A percentile compares a stretch with the other conserved stretches of the same genome.
phyloP scores from a whole-genome alignment of 2,888 invertebrate species.

The Drosophila tanythrix region DNA sequence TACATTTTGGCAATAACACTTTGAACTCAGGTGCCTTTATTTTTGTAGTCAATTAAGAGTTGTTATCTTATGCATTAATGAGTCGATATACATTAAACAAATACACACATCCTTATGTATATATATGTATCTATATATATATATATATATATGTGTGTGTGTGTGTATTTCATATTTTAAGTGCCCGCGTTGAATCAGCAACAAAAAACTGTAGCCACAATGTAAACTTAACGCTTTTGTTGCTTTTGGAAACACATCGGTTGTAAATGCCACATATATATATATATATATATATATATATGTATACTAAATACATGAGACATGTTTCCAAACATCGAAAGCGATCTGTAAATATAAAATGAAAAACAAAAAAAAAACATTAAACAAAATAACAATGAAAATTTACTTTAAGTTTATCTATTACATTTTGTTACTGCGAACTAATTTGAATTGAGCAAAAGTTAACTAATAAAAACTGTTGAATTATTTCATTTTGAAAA shows the following conservation, averaged over 20 bases:
- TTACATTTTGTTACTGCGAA: slow-evolving; percentile 70
- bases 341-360: slow-evolving; percentile 37
- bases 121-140: slow-evolving; percentile 1
- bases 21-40: slow-evolving; percentile 84
- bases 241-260: slow-evolving; percentile 29
- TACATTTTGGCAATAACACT: slow-evolving; percentile 74
- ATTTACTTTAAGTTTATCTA: slow-evolving; percentile 25
- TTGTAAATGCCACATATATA: slow-evolving; percentile 14
- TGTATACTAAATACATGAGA: slow-evolving; percentile 7
- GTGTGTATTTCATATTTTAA: slow-evolving; percentile 29
- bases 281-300: not conserved
- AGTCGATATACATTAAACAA: slow-evolving; percentile 46
- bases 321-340: slow-evolving; percentile 43
- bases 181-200: slow-evolving; percentile 52
- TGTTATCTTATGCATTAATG: slow-evolving; percentile 79
- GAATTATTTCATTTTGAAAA: slow-evolving; percentile 74
- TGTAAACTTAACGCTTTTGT: slow-evolving; percentile 61
- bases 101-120: slow-evolving; percentile 18
- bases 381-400: slow-evolving; percentile 38
- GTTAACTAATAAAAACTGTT: slow-evolving; percentile 70
- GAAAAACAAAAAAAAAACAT: slow-evolving; percentile 20
- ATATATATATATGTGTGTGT: slow-evolving; percentile 32
- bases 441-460: slow-evolving; percentile 61
- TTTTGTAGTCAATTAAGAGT: slow-evolving; percentile 83
- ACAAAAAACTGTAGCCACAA: slow-evolving; percentile 59